Percentiles rank a stretch among this genome's conserved stretches.
These are phyloP conservation scores for Portunus trituberculatus DNA, from an alignment of 1,140 invertebrate species.

Conservation along the genomic window DNA sequence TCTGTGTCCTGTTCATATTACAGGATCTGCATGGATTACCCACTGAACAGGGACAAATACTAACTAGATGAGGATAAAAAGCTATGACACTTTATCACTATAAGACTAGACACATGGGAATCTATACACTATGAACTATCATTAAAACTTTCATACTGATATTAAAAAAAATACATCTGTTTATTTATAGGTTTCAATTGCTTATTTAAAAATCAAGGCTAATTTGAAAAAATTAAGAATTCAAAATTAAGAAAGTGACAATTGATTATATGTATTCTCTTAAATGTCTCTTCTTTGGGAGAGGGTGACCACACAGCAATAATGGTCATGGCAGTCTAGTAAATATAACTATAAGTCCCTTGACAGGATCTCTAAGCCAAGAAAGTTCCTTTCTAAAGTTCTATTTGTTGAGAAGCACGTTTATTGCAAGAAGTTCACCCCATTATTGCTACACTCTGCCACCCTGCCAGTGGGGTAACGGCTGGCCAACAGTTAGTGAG, in stretches of 20 bases:
- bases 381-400: no score
- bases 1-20: background rate
- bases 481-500: slow-evolving; percentile 73
- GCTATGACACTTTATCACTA: background rate
- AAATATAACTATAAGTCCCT: no score
- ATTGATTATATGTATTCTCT: background rate
- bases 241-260: background rate
- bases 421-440: background rate
- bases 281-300: slow-evolving; percentile 40
- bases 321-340: slow-evolving; percentile 40
- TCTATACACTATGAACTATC: background rate
- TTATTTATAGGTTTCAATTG: background rate
- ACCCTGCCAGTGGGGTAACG: slow-evolving; percentile 64
- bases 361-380: no score
- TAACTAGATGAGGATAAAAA: background rate
- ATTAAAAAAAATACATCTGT: background rate
- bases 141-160: background rate
- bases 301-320: slow-evolving; percentile 58
- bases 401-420: no score
- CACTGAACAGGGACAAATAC: background rate
- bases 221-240: background rate
- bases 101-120: background rate
- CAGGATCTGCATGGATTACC: background rate
- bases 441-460: slow-evolving; percentile 58
- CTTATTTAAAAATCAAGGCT: background rate